Evolutionary conservation across 2,113 vertebrate genomes (phyloP).

Genomic region (Podilymbus podiceps): DNA sequence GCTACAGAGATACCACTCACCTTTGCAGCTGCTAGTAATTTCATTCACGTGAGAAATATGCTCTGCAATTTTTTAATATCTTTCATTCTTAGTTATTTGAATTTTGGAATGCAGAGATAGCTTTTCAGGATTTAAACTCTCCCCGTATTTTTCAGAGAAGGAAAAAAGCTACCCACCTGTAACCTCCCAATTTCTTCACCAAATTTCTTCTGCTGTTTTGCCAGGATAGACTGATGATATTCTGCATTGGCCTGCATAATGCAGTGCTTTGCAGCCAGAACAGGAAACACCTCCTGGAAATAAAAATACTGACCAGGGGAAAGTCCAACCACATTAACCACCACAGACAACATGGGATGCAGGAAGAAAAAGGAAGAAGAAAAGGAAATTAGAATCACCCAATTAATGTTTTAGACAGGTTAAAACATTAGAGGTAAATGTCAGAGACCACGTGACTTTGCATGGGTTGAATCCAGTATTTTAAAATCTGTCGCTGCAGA

Average conservation of each 20-base stretch:
- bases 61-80: background rate
- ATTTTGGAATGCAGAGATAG: background rate
- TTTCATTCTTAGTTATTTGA: background rate
- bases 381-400: constrained; percentile 86
- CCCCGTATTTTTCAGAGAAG: background rate
- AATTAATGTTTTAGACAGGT: constrained; percentile 74
- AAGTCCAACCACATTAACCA: constrained; percentile 91
- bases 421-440: constrained; percentile 70
- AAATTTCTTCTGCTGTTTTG: constrained; percentile 96
- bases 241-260: constrained; percentile 98
- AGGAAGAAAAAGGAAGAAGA: constrained; percentile 90
- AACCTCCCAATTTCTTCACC: constrained; percentile 96
- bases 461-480: constrained; percentile 13
- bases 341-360: constrained; percentile 87
- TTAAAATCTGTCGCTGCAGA: background rate
- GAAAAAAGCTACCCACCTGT: constrained; percentile 78
- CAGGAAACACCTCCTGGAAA: constrained; percentile 99
- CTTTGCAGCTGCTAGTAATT: background rate
- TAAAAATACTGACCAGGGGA: constrained; percentile 99
- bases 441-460: constrained; percentile 56
- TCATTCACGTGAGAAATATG: background rate
- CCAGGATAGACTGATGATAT: constrained; percentile 89
- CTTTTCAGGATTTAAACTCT: background rate
- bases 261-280: constrained; percentile 96
- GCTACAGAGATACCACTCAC: background rate